Percentiles rank a stretch among this genome's conserved stretches.
Conservation (phyloP, 1,140 invertebrate species). For the Temnothorax longispinosus region DNA sequence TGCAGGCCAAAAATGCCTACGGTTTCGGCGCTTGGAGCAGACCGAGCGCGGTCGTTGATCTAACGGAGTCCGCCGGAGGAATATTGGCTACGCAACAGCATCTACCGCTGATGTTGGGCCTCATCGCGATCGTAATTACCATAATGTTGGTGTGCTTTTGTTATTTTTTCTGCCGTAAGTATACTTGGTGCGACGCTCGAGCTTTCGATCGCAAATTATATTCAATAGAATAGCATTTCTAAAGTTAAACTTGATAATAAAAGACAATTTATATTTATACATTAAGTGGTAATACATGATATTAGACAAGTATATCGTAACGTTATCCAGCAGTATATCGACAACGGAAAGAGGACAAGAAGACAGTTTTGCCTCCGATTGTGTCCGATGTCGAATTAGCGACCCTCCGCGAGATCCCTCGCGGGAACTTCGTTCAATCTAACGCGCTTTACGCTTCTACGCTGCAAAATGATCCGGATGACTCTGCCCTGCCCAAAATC, state of each 20-base stretch:
- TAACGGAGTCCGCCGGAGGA: slow-evolving; percentile 85
- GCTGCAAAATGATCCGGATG: slow-evolving; percentile 88
- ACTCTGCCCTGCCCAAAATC: slow-evolving; percentile 92
- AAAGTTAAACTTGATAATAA: not conserved
- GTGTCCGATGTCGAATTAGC: slow-evolving; percentile 94
- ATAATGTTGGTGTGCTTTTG: slow-evolving; percentile 82
- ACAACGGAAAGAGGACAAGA: slow-evolving; percentile 87
- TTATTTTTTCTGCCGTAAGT: slow-evolving; percentile 83
- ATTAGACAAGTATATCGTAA: slow-evolving; percentile 24
- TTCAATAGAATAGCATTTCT: not conserved
- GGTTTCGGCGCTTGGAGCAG: slow-evolving; percentile 91
- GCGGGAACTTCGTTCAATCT: slow-evolving; percentile 91
- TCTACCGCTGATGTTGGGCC: slow-evolving; percentile 87
- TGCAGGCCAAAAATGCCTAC: slow-evolving; percentile 91
- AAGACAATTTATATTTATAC: not conserved
- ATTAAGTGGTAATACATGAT: not conserved
- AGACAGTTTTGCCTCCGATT: slow-evolving; percentile 85
- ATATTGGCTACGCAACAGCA: slow-evolving; percentile 87
- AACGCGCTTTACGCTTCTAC: slow-evolving; percentile 92
- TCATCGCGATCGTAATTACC: slow-evolving; percentile 86
- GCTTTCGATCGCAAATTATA: slow-evolving; percentile 17
- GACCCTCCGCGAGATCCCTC: slow-evolving; percentile 93
- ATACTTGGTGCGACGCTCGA: not conserved
- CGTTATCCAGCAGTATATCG: slow-evolving; percentile 82
- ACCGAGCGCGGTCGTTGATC: slow-evolving; percentile 87